phyloP scores from a whole-genome alignment of 1,140 invertebrate species.

The Calliphora vicina region DNA sequence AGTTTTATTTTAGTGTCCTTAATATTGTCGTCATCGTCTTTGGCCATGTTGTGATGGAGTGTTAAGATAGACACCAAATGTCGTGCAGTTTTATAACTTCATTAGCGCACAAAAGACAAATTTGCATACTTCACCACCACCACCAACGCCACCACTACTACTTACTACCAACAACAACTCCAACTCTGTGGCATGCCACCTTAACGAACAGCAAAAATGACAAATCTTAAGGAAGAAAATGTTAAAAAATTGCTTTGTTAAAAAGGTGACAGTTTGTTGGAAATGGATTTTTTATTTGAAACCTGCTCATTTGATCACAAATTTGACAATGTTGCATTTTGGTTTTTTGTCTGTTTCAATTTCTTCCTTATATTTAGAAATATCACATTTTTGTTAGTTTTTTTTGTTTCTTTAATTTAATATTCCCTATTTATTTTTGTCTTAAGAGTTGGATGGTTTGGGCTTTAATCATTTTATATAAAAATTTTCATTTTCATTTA shows the following conservation, averaged over 20 bases:
- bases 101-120: conserved; percentile 35
- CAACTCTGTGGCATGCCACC: background rate
- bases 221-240: background rate
- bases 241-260: background rate
- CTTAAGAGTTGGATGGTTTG: too few relatives aligned
- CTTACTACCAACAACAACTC: background rate
- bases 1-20: background rate
- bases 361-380: background rate
- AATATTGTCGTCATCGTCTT: conserved; percentile 1
- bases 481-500: conserved; percentile 34
- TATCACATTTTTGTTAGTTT: background rate
- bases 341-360: background rate
- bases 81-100: conserved; percentile 37
- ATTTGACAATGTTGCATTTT: background rate
- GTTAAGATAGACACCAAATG: conserved; percentile 35
- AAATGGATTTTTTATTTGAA: background rate
- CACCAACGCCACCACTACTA: background rate
- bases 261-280: background rate
- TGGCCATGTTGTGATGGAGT: conserved; percentile 28
- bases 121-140: conserved; percentile 32
- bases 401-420: background rate
- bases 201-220: background rate
- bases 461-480: background rate
- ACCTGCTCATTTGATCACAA: conserved; percentile 10
- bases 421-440: background rate